These are phyloP conservation scores for Gymnodraco acuticeps DNA, from an alignment of 2,797 vertebrate species.

Conservation along the genomic window DNA sequence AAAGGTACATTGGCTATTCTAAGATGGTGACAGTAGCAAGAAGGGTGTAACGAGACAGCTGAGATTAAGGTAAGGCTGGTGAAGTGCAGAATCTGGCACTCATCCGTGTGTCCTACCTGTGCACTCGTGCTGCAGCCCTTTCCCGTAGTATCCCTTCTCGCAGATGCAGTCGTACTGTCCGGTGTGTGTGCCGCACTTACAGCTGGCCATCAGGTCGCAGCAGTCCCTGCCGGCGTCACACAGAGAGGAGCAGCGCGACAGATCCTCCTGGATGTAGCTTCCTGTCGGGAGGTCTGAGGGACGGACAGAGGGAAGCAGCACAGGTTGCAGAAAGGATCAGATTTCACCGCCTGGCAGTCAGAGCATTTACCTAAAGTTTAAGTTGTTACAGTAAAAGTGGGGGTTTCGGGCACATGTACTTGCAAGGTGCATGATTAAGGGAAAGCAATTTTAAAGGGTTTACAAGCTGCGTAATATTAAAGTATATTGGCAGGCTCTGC, in stretches of 20 bases:
- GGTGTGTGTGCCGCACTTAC: slow-evolving; percentile 95
- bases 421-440: not conserved
- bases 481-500: not conserved
- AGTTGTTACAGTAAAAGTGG: not conserved
- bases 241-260: slow-evolving; percentile 90
- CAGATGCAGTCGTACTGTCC: slow-evolving; percentile 98
- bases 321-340: not conserved
- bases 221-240: slow-evolving; percentile 91
- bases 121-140: slow-evolving; percentile 94
- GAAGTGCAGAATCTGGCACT: no score
- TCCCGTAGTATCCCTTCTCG: slow-evolving; percentile 95
- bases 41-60: no score
- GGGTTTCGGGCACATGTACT: not conserved
- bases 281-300: slow-evolving; percentile 93
- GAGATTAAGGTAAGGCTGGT: not conserved
- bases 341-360: not conserved
- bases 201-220: slow-evolving; percentile 97
- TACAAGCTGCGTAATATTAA: not conserved
- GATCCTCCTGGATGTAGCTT: slow-evolving; percentile 95
- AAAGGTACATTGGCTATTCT: not conserved
- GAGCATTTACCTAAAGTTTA: not conserved
- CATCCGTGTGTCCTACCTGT: slow-evolving; percentile 83
- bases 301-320: not conserved
- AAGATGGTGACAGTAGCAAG: not conserved
- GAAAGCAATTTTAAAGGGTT: not conserved